Base-by-base conservation (phyloP, 1,140 invertebrate genomes). In the Drosophila albomicans region DNA sequence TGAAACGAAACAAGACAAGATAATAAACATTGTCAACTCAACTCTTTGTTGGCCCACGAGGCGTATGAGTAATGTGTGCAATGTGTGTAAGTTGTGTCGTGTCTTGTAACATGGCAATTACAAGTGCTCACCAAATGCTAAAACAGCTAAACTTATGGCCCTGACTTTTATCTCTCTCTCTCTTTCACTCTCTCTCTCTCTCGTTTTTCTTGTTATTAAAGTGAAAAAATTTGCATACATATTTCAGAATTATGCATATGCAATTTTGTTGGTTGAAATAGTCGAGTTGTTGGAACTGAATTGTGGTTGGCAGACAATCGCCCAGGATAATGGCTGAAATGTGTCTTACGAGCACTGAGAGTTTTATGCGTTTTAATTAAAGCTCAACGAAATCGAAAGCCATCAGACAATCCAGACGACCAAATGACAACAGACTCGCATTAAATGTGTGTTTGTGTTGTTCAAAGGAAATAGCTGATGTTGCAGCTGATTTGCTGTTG, bases 281-380 rank as follows among this genome's bases (percentile, higher is more conserved):
- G 57, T 45, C 38, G 0, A 59, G 54, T 59, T 63, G 25, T 5
- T 51, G 15, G 13, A 11, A 38, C 1, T 3, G 35, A 38, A 7
- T 38, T 38, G 35, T 38, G 35, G 35, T 10, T 32, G 30, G 48
- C 15, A 65, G 20, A 54, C 51, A 70, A 75, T 81, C 54, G 8
- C 35, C 35, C 51, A 43, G 51, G 67, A 46, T 65, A 76, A 76
- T 85, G 81, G 64, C 68, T 8, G n/a, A 51, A 25, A 25, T 25
- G 20, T 64, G 45, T 61, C 56, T 35, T 56, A 48, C 57, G 46
- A 77, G 43, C 35, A 0, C 20, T 25, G 35, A 63, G 72, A 80
- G 48, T 85, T 88, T 88, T 88, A 88, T 88, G 84, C 65, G 84
- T 88, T 88, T 89, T 78, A 88, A 88, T 88, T 88, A 89, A 87